Conservation (phyloP, 2,797 vertebrate genomes). For the Hypotaenidia philippensis region DNA sequence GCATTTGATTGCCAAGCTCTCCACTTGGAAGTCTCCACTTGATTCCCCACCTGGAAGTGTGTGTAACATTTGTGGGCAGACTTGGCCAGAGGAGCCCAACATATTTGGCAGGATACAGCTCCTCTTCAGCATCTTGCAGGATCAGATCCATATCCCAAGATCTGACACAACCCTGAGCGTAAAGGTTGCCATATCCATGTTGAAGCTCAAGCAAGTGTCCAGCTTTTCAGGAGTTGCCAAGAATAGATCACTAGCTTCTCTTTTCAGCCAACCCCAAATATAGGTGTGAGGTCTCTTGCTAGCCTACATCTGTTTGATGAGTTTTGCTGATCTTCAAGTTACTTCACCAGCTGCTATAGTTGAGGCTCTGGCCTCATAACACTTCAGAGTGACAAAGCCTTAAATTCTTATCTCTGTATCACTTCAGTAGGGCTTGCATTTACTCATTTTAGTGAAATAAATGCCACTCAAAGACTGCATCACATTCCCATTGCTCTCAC, state of each 20-base stretch:
- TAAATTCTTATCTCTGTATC: neutral
- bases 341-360: neutral
- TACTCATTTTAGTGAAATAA: neutral
- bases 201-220: neutral
- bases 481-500: neutral
- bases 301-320: neutral
- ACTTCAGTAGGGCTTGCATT: neutral
- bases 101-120: conserved; percentile 25
- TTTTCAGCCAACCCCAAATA: neutral
- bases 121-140: conserved; percentile 18
- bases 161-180: neutral
- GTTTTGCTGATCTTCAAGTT: neutral
- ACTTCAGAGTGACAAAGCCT: neutral
- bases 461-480: neutral
- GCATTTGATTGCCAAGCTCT: neutral
- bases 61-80: conserved; percentile 5
- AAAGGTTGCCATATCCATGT: conserved; percentile 7
- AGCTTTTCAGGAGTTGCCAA: conserved; percentile 17
- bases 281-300: neutral
- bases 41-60: neutral
- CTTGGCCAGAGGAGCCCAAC: conserved; percentile 2
- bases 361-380: neutral
- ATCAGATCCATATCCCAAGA: neutral
- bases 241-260: neutral
- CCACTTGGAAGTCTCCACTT: conserved; percentile 9